Conservation (phyloP, 2,888 invertebrate genomes). For the Drosophila kuntzei region DNA sequence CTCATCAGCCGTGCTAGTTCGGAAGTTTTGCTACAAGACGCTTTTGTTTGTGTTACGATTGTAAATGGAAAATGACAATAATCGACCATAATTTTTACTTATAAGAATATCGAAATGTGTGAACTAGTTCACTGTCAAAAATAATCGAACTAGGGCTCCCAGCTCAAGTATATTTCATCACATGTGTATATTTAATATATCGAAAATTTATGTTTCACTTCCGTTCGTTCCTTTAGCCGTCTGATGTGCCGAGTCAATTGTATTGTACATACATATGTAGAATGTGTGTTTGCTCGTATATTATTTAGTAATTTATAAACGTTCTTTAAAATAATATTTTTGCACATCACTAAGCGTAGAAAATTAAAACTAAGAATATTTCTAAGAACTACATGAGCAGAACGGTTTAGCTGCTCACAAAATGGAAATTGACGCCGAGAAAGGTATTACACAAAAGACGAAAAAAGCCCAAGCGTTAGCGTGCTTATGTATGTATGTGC, state of each 20-base stretch:
- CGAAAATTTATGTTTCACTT: slow-evolving; percentile 29
- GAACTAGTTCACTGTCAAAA: not conserved
- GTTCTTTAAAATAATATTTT: slow-evolving; percentile 12
- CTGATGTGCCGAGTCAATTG: slow-evolving; percentile 22
- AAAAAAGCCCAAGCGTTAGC: slow-evolving; percentile 21
- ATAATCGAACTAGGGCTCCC: slow-evolving; percentile 3
- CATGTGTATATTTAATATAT: slow-evolving; percentile 27
- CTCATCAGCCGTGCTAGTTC: too few relatives aligned
- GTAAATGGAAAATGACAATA: too few relatives aligned
- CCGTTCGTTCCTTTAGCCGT: slow-evolving; percentile 20
- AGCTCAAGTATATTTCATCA: not conserved
- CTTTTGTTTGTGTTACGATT: too few relatives aligned
- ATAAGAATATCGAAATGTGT: too few relatives aligned
- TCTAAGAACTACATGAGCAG: slow-evolving; percentile 13
- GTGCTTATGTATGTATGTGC: slow-evolving; percentile 27
- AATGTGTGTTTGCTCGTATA: slow-evolving; percentile 27
- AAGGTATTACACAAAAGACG: slow-evolving; percentile 42
- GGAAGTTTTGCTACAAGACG: too few relatives aligned
- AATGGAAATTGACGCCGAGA: slow-evolving; percentile 40
- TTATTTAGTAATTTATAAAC: slow-evolving; percentile 29
- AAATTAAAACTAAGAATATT: not conserved
- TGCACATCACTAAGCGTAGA: not conserved
- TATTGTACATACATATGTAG: slow-evolving; percentile 14
- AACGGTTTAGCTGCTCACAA: slow-evolving; percentile 6
- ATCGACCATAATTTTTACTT: too few relatives aligned